A percentile compares a stretch with the other conserved stretches of the same genome.
phyloP scores from a whole-genome alignment of 2,797 vertebrate genomes.

The Lophius americanus region DNA sequence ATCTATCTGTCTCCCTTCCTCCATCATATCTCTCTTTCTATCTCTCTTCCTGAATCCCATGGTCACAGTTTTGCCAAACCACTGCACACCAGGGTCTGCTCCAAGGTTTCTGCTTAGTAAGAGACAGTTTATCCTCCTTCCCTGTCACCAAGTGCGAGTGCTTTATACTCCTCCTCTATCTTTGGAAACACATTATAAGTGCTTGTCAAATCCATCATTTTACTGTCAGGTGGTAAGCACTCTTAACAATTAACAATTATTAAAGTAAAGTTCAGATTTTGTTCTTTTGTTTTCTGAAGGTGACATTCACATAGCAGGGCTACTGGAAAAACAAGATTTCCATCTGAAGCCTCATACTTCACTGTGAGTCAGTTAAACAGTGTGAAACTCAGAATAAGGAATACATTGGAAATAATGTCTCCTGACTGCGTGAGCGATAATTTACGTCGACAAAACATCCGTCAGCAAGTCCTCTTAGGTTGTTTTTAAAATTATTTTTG shows the following conservation, averaged over 20 bases:
- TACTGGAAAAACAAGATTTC: background rate
- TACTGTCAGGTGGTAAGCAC: background rate
- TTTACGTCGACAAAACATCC: background rate
- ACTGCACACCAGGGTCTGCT: no score
- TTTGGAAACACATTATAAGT: slow-evolving; percentile 2
- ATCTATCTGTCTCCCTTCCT: no score
- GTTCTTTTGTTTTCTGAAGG: slow-evolving; percentile 2
- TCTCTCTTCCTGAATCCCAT: no score
- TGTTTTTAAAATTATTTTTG: slow-evolving; percentile 24
- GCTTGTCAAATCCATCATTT: slow-evolving; percentile 24
- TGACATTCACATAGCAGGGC: slow-evolving; percentile 20
- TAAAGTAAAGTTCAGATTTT: background rate
- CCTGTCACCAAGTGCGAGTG: no score
- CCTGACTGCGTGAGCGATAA: background rate
- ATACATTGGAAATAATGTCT: slow-evolving; percentile 5
- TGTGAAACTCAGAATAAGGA: background rate
- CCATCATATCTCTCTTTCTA: no score
- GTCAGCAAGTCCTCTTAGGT: slow-evolving; percentile 1
- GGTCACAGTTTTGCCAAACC: no score
- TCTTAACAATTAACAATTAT: background rate
- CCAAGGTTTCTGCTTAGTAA: no score
- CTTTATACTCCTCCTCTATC: background rate
- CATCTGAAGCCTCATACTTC: background rate
- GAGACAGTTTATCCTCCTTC: no score
- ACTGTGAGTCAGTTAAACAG: background rate